These are phyloP conservation scores for Plecturocebus donacophilus DNA, from an alignment of 2,113 vertebrate species.

Conservation along the genomic window DNA sequence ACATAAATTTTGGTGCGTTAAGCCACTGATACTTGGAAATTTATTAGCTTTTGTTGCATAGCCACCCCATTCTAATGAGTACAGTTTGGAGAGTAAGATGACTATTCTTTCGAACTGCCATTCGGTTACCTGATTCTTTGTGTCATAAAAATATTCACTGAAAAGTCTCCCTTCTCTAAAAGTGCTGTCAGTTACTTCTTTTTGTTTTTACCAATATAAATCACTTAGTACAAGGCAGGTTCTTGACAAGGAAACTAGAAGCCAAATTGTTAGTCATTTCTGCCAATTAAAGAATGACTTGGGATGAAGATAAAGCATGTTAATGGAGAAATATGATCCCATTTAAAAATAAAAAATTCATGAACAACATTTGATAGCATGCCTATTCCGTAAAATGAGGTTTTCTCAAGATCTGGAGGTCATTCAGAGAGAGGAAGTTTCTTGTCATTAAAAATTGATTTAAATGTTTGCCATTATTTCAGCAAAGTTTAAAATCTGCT, in stretches of 20 bases:
- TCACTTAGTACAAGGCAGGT: constrained; percentile 11
- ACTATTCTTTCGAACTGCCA: not conserved
- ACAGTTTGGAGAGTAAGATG: not conserved
- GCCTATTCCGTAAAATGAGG: constrained; percentile 26
- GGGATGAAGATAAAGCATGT: constrained; percentile 35
- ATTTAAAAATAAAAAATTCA: constrained; percentile 50
- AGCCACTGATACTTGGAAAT: not conserved
- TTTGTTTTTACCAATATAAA: constrained; percentile 43
- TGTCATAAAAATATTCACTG: constrained; percentile 45
- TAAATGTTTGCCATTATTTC: not conserved
- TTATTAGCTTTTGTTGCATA: not conserved
- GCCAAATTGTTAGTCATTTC: constrained; percentile 15
- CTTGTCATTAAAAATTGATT: constrained; percentile 39
- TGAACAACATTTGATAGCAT: not conserved
- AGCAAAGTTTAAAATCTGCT: not conserved
- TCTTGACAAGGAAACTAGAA: constrained; percentile 49
- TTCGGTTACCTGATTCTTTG: not conserved
- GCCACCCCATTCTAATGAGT: not conserved
- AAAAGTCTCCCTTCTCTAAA: not conserved
- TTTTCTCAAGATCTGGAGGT: constrained; percentile 41
- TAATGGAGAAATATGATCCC: constrained; percentile 41
- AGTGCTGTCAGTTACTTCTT: not conserved
- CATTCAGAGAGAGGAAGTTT: not conserved
- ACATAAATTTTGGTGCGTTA: not conserved
- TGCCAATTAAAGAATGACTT: constrained; percentile 34